Conservation (phyloP, 2,113 vertebrate species). For the Gymnarchus niloticus region DNA sequence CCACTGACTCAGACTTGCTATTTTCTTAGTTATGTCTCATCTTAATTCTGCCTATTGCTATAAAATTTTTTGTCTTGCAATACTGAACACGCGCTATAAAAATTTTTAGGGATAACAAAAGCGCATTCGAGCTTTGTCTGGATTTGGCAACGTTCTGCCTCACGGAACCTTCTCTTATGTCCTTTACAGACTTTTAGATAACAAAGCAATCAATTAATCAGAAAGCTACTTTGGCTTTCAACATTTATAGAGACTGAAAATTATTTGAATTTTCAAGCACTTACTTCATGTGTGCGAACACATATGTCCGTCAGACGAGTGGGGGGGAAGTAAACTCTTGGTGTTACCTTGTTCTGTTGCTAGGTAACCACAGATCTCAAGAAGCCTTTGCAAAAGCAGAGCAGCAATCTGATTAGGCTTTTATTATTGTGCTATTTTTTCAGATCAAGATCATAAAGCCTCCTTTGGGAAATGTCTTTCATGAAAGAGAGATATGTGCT, state of each 20-base stretch:
- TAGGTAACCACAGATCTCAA: slow-evolving; percentile 23
- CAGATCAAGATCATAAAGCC: slow-evolving; percentile 21
- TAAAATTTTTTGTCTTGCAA: not conserved
- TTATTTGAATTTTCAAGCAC: slow-evolving; percentile 5
- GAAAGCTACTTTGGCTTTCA: not conserved
- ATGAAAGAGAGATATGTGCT: not conserved
- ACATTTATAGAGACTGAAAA: not conserved
- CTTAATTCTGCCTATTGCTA: not conserved
- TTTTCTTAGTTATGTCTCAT: not conserved
- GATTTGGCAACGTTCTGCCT: not conserved
- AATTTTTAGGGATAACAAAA: not conserved
- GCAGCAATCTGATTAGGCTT: slow-evolving; percentile 2
- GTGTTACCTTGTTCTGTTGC: slow-evolving; percentile 21
- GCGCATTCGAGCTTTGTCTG: not conserved
- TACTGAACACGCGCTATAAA: not conserved
- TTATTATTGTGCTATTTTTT: slow-evolving; percentile 13
- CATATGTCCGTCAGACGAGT: not conserved
- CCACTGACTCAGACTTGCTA: not conserved
- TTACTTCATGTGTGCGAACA: not conserved
- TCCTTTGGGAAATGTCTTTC: slow-evolving; percentile 14
- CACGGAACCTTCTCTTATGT: not conserved
- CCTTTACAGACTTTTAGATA: not conserved
- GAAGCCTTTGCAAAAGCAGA: slow-evolving; percentile 12
- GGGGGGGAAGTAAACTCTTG: slow-evolving; percentile 16
- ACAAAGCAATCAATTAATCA: slow-evolving; percentile 5